Evolutionary conservation across 2,113 vertebrate species (phyloP).

Genomic region (Megatriorchis doriae): DNA sequence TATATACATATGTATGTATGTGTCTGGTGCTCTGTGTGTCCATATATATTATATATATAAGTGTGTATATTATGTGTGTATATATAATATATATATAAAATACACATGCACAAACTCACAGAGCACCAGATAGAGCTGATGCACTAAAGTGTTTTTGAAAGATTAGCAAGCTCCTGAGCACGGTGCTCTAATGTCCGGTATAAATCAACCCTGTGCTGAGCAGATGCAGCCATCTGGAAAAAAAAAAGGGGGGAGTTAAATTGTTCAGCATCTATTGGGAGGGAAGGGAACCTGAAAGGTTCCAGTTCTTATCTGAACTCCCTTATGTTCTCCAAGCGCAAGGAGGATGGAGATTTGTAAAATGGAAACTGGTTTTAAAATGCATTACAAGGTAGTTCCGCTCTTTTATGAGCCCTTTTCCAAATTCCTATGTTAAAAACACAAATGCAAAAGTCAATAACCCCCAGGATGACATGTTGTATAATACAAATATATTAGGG

Average conservation of each 20-base stretch:
- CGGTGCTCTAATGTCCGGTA: neutral
- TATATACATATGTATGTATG: too few relatives aligned
- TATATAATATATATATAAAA: neutral
- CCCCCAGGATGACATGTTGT: neutral
- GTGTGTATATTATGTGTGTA: neutral
- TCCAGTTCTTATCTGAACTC: neutral
- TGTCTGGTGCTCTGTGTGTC: neutral
- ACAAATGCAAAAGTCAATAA: neutral
- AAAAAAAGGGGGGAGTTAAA: neutral
- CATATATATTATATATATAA: neutral
- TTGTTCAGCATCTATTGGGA: neutral
- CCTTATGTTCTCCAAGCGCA: neutral
- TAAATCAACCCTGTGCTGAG: neutral
- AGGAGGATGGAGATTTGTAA: neutral
- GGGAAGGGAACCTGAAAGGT: neutral
- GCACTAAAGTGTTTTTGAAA: neutral
- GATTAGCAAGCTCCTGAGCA: neutral
- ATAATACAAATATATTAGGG: neutral
- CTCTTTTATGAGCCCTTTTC: neutral
- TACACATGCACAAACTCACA: neutral
- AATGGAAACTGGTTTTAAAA: neutral
- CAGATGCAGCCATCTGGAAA: neutral
- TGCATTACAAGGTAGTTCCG: neutral
- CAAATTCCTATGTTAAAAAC: neutral
- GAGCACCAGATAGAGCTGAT: neutral